Evolutionary conservation across 1,140 invertebrate species (phyloP), one percentile per base, ranked within the genome.

Genomic region (Temnothorax curvispinosus): DNA sequence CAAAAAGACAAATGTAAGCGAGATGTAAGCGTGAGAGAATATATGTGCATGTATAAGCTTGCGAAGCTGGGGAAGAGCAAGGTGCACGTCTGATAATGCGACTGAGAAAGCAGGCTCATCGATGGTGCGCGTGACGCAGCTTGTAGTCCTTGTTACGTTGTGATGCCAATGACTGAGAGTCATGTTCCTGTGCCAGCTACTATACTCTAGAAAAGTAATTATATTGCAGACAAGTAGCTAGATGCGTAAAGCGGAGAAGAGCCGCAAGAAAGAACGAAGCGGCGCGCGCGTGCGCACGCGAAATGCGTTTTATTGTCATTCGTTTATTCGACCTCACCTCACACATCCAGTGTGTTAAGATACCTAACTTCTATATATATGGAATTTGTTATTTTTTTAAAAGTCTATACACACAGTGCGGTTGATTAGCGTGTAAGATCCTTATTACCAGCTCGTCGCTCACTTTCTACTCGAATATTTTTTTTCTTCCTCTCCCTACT

Each of bases 141-240:
- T 94, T 92, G 92, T 94, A 95, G 94, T 95, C 94, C 94, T 95
- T 94, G 93, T 95, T 94, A 95, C 93, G 94, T 95, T 95, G 95
- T 95, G 94, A 95, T 95, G 94, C 92, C 94, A 95, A 95, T 95
- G 95, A 95, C 94, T 94, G 94, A 94, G 91, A 92, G 94, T 95
- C 95, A 95, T 95, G 95, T 95, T 95, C 95, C 95, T 95, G 95
- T 95, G 95, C 95, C 95, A 95, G 95, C 94, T 95, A 95, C 94
- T 95, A 95, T 95, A 95, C 94, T 94, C 93, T 94, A 94, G 93
- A 91, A 93, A 81, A 90, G 92, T 95, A 94, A 94, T 93, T 93
- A 92, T 92, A 93, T 92, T 91, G 91, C 92, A 92, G 65, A 94
- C 89, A 62, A 89, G 54, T 92, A 94, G 78, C 90, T 92, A 93